Percentiles rank a stretch among this genome's conserved stretches.
Conservation (phyloP, 2,888 invertebrate species). For the Tribolium freemani region DNA sequence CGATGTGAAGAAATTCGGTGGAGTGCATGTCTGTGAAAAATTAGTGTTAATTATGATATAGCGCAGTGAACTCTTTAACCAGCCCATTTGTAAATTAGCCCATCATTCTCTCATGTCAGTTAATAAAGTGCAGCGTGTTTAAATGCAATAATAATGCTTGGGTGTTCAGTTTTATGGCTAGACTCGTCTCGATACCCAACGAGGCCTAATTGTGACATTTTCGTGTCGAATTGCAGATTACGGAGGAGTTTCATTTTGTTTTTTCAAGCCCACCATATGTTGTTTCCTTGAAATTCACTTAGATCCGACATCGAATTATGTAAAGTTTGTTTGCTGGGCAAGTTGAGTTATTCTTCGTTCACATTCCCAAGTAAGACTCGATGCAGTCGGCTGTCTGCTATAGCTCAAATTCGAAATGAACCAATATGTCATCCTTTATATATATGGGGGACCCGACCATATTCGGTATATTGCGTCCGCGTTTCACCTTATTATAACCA, state of each 20-base stretch:
- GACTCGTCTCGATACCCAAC: background rate
- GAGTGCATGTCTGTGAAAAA: slow-evolving; percentile 26
- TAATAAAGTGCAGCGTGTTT: slow-evolving; percentile 41
- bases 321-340: slow-evolving; percentile 53
- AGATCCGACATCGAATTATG: slow-evolving; percentile 48
- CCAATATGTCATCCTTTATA: slow-evolving; percentile 54
- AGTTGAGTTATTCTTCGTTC: slow-evolving; percentile 46
- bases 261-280: slow-evolving; percentile 29
- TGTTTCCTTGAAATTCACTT: slow-evolving; percentile 32
- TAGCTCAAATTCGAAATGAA: slow-evolving; percentile 53
- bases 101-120: slow-evolving; percentile 39
- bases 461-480: slow-evolving; percentile 50
- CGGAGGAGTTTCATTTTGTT: slow-evolving; percentile 23
- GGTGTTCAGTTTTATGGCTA: slow-evolving; percentile 1
- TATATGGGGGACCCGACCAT: slow-evolving; percentile 43
- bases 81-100: slow-evolving; percentile 43
- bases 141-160: slow-evolving; percentile 30
- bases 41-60: slow-evolving; percentile 37
- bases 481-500: slow-evolving; percentile 50
- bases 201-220: slow-evolving; percentile 6
- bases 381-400: slow-evolving; percentile 39
- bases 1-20: background rate
- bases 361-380: slow-evolving; percentile 42
- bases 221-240: slow-evolving; percentile 7
- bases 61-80: slow-evolving; percentile 42